Percentiles rank a stretch among this genome's conserved stretches.
Evolutionary conservation across 2,888 invertebrate species (phyloP).

Genomic region (Osmoderma eremita): DNA sequence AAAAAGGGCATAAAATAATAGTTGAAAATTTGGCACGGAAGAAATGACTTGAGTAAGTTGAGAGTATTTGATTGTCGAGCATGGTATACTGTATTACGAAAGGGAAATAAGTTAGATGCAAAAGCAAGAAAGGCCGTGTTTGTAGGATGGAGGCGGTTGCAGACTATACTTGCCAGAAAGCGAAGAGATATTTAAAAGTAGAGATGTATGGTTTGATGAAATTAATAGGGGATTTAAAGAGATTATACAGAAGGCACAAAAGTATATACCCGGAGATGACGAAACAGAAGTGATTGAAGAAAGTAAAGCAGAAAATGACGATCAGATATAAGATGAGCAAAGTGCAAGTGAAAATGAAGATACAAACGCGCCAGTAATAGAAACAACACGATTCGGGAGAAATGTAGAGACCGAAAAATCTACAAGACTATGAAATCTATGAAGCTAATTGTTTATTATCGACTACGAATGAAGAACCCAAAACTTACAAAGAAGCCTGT

Average conservation of each 20-base stretch:
- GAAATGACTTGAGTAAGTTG: slow-evolving; percentile 28
- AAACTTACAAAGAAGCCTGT: slow-evolving; percentile 11
- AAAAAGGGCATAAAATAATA: not conserved
- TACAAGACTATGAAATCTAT: slow-evolving; percentile 45
- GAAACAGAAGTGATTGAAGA: slow-evolving; percentile 6
- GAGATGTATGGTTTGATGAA: slow-evolving; percentile 51
- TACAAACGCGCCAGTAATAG: not conserved
- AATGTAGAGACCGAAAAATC: slow-evolving; percentile 28
- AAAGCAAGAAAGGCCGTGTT: slow-evolving; percentile 46
- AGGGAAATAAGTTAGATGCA: slow-evolving; percentile 47
- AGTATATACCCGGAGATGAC: not conserved
- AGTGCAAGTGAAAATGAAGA: slow-evolving; percentile 32
- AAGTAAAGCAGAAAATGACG: slow-evolving; percentile 20
- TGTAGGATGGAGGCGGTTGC: slow-evolving; percentile 51
- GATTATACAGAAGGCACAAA: slow-evolving; percentile 21
- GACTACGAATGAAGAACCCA: slow-evolving; percentile 12
- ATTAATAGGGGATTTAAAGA: slow-evolving; percentile 38
- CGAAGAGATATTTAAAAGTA: slow-evolving; percentile 42
- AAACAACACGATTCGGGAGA: not conserved
- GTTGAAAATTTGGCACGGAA: slow-evolving; percentile 28
- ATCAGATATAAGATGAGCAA: slow-evolving; percentile 33
- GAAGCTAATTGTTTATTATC: slow-evolving; percentile 41
- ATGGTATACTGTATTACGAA: slow-evolving; percentile 47
- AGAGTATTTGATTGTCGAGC: slow-evolving; percentile 49
- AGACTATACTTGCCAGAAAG: slow-evolving; percentile 47